Evolutionary conservation across 2,888 invertebrate species (phyloP).

Genomic region (Spodoptera picta): DNA sequence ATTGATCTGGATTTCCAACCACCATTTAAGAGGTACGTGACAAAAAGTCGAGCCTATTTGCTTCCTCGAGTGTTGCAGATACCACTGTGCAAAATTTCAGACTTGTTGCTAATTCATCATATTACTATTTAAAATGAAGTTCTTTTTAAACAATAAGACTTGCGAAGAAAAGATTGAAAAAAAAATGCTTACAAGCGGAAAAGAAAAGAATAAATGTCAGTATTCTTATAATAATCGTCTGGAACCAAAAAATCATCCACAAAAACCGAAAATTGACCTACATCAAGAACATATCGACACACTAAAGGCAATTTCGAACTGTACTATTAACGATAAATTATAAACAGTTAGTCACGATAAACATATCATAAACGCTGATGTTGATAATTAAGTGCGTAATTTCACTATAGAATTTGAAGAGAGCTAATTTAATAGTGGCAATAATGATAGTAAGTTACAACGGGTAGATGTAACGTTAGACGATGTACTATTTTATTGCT

Average conservation of each 20-base stretch:
- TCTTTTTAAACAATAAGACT: too few relatives aligned
- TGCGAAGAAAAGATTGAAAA: too few relatives aligned
- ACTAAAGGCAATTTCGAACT: conserved; percentile 25
- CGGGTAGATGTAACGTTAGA: conserved; percentile 40
- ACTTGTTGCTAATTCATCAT: too few relatives aligned
- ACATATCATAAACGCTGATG: conserved; percentile 48
- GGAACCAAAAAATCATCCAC: conserved; percentile 6
- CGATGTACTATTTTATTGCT: conserved; percentile 31
- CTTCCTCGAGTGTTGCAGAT: too few relatives aligned
- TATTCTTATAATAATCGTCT: background rate
- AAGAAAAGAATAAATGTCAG: too few relatives aligned
- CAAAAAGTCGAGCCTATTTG: too few relatives aligned
- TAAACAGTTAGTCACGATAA: conserved; percentile 57
- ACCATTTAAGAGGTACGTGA: too few relatives aligned
- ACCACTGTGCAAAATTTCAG: too few relatives aligned
- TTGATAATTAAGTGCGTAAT: conserved; percentile 46
- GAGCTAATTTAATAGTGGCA: conserved; percentile 47
- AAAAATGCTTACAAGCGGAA: too few relatives aligned
- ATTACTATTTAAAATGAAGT: too few relatives aligned
- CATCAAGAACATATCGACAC: conserved; percentile 33
- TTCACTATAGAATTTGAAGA: conserved; percentile 44
- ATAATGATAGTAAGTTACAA: conserved; percentile 49
- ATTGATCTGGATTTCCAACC: too few relatives aligned
- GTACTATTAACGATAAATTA: conserved; percentile 51
- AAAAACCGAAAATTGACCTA: conserved; percentile 26